Percentiles rank a stretch among this genome's conserved stretches.
phyloP scores from a whole-genome alignment of 2,113 vertebrate species.

The Platysternon megacephalum region DNA sequence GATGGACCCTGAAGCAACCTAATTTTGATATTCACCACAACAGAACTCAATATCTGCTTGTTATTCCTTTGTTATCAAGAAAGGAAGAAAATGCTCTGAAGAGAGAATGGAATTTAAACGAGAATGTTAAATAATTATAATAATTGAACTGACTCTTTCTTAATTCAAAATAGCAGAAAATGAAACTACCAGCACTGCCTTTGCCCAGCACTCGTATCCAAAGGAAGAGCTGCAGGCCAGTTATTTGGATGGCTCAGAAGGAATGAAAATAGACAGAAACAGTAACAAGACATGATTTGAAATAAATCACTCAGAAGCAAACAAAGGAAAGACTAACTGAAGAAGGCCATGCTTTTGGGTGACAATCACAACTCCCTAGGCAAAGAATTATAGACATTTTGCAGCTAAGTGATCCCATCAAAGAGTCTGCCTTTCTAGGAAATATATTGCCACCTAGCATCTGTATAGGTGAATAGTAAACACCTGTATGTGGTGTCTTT shows the following conservation, averaged over 20 bases:
- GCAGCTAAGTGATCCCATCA: not conserved
- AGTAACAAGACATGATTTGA: not conserved
- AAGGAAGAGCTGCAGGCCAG: not conserved
- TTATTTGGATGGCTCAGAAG: slow-evolving; percentile 19
- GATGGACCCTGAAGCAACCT: not conserved
- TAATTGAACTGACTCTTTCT: slow-evolving; percentile 37
- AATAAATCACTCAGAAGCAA: not conserved
- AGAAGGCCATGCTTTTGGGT: not conserved
- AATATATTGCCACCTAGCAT: not conserved
- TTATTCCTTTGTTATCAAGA: not conserved
- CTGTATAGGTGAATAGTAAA: not conserved
- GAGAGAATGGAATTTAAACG: slow-evolving; percentile 21
- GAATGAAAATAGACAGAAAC: slow-evolving; percentile 13
- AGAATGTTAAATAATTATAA: slow-evolving; percentile 13
- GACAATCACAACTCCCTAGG: not conserved
- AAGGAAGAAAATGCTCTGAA: slow-evolving; percentile 13
- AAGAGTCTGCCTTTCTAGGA: not conserved
- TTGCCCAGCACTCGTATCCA: not conserved
- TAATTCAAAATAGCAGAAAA: slow-evolving; percentile 32
- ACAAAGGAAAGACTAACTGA: slow-evolving; percentile 2
- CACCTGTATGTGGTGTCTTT: not conserved
- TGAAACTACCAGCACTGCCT: not conserved
- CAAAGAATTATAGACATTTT: not conserved
- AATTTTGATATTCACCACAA: not conserved
- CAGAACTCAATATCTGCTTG: not conserved